Conservation (phyloP, 1,140 invertebrate genomes). For the Aethina tumida region DNA sequence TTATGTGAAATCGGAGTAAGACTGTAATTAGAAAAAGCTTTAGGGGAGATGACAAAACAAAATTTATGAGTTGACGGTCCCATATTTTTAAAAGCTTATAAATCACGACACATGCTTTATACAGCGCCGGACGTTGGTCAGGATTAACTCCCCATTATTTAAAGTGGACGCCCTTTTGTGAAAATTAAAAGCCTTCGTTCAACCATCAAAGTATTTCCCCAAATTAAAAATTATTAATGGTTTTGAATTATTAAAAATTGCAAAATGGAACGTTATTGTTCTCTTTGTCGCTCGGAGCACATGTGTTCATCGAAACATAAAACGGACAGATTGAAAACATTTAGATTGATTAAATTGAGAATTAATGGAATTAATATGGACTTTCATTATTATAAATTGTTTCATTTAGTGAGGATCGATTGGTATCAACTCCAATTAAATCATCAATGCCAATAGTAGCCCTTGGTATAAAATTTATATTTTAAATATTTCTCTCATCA, state of each 20-base stretch:
- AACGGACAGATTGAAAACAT: too few relatives aligned
- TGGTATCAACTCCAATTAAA: conserved; percentile 2
- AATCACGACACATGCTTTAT: conserved; percentile 21
- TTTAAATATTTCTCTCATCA: conserved; percentile 7
- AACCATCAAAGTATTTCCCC: too few relatives aligned
- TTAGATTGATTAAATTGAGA: too few relatives aligned
- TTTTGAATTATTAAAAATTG: conserved; percentile 13
- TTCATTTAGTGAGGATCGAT: conserved; percentile 4
- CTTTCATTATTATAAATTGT: too few relatives aligned
- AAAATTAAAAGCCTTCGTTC: conserved; percentile 18
- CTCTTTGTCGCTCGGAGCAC: not conserved
- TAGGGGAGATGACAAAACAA: conserved; percentile 22
- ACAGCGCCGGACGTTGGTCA: conserved; percentile 18
- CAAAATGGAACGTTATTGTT: conserved; percentile 4
- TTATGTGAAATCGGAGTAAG: too few relatives aligned
- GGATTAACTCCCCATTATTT: conserved; percentile 30
- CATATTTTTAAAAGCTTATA: conserved; percentile 29
- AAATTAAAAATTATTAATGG: too few relatives aligned
- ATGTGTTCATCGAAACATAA: too few relatives aligned
- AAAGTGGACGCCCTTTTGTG: conserved; percentile 18
- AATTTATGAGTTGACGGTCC: conserved; percentile 23
- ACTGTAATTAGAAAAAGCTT: too few relatives aligned
- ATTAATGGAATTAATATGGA: too few relatives aligned
- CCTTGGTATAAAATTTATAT: conserved; percentile 8
- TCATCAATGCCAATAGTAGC: conserved; percentile 6